Conservation (phyloP, 2,113 vertebrate species). For the Marmota flaviventris region DNA sequence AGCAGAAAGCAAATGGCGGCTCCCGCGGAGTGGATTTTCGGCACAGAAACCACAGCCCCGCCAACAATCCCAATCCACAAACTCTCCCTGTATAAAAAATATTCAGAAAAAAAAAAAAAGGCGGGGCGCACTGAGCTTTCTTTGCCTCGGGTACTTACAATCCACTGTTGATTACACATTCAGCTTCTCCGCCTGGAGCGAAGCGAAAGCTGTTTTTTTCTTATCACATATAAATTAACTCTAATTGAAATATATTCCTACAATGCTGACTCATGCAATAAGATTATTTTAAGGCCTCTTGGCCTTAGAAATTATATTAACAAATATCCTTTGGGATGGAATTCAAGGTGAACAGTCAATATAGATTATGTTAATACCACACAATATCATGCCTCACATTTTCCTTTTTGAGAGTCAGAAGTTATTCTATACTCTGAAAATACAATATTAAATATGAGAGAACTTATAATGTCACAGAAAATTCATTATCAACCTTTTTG, state of each 20-base stretch:
- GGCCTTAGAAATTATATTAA: background rate
- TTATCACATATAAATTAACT: slow-evolving; percentile 18
- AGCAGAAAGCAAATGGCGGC: too few relatives aligned
- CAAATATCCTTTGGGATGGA: slow-evolving; percentile 26
- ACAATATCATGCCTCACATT: slow-evolving; percentile 5
- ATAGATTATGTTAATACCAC: background rate
- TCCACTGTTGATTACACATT: too few relatives aligned
- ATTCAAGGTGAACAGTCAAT: background rate
- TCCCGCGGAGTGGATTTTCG: too few relatives aligned
- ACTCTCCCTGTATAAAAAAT: too few relatives aligned
- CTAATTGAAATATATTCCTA: background rate
- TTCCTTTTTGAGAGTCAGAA: background rate
- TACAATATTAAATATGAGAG: slow-evolving; percentile 32
- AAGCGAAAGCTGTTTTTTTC: background rate
- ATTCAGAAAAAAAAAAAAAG: too few relatives aligned
- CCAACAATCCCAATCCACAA: too few relatives aligned
- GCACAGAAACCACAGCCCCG: too few relatives aligned
- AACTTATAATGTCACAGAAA: slow-evolving; percentile 42
- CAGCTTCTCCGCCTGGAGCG: too few relatives aligned
- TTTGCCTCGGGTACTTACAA: too few relatives aligned
- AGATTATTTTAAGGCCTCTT: slow-evolving; percentile 7
- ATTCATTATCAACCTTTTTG: background rate
- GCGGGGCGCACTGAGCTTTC: too few relatives aligned
- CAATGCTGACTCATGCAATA: background rate
- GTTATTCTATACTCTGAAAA: background rate